These are phyloP conservation scores for Odocoileus virginianus DNA, from an alignment of 2,113 vertebrate species.

Conservation along the genomic window DNA sequence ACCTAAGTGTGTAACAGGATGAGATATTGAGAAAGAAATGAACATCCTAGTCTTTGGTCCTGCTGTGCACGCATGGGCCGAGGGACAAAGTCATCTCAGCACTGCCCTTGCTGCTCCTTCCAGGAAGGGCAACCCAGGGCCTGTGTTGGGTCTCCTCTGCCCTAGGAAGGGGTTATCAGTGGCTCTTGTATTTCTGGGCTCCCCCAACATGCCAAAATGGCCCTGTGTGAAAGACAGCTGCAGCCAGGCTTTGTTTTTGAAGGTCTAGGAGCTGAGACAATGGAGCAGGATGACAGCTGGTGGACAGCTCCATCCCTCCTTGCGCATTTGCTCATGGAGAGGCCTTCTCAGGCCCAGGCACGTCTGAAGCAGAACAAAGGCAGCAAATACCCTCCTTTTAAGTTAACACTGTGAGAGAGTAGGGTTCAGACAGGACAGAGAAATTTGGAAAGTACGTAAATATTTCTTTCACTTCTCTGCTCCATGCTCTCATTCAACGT, in stretches of 20 bases:
- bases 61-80: no score
- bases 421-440: not conserved
- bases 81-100: no score
- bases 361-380: not conserved
- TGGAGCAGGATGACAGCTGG: not conserved
- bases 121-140: not conserved
- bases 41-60: not conserved
- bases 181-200: not conserved
- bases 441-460: not conserved
- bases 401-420: not conserved
- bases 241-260: not conserved
- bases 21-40: not conserved
- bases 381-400: not conserved
- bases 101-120: fast-evolving
- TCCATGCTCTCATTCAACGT: no score
- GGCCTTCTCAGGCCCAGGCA: slow-evolving; percentile 1
- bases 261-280: not conserved
- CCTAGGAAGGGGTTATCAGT: not conserved
- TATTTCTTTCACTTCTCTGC: not conserved
- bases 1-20: not conserved
- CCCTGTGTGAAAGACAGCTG: not conserved
- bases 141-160: not conserved
- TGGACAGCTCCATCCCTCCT: fast-evolving
- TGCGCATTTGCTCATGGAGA: fast-evolving
- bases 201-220: not conserved